Percentiles rank a stretch among this genome's conserved stretches.
Conservation (phyloP, 1,140 invertebrate species). For the Ceratosolen solmsi region DNA sequence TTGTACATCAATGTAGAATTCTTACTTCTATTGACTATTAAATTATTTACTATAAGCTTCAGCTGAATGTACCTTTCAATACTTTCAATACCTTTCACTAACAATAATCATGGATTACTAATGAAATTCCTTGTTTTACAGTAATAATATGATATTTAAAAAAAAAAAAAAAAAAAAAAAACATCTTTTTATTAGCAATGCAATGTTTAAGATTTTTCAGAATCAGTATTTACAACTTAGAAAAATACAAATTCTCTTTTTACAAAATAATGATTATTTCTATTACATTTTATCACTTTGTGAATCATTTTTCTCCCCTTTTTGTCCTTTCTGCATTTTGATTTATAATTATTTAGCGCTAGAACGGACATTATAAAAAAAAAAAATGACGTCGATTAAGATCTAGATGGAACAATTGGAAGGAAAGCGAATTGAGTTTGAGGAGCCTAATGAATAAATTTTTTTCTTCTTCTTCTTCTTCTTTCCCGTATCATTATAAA, state of each 20-base stretch:
- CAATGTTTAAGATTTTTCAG: constrained; percentile 6
- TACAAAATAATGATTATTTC: constrained; percentile 27
- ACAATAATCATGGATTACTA: not conserved
- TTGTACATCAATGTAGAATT: not conserved
- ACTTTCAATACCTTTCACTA: not conserved
- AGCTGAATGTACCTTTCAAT: not conserved
- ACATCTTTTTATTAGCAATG: not conserved
- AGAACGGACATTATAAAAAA: constrained; percentile 13
- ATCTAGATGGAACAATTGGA: constrained; percentile 33
- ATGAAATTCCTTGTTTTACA: not conserved
- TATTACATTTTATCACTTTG: constrained; percentile 9
- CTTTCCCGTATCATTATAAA: not conserved
- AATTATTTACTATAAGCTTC: not conserved
- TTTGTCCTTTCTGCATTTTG: constrained; percentile 12
- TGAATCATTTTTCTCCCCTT: constrained; percentile 9
- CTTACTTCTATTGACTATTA: not conserved
- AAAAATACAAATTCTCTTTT: constrained; percentile 30
- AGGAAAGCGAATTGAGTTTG: constrained; percentile 12
- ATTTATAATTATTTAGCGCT: constrained; percentile 8
- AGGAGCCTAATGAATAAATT: too few relatives aligned
- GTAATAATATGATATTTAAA: not conserved
- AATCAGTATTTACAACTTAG: constrained; percentile 28
- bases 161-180: too few relatives aligned
- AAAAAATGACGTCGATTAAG: constrained; percentile 11
- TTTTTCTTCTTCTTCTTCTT: too few relatives aligned